phyloP scores from a whole-genome alignment of 2,797 vertebrate genomes.

The Rhynchotus rufescens region DNA sequence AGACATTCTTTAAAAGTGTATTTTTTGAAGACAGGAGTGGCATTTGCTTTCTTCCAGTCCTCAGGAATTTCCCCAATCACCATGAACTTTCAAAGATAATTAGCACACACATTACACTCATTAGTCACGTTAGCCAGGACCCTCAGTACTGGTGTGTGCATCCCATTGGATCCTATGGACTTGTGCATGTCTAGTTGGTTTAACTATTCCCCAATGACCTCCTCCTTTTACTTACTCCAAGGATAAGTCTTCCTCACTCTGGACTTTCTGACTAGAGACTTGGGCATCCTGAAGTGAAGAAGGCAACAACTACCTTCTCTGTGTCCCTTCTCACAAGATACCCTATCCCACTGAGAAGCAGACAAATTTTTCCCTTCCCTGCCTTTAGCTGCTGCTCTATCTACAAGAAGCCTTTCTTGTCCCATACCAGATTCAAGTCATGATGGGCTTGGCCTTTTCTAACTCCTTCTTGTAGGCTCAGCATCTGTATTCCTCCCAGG shows the following conservation, averaged over 20 bases:
- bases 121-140: neutral
- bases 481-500: neutral
- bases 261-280: neutral
- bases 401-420: neutral
- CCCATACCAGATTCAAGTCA: neutral
- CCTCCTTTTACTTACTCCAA: neutral
- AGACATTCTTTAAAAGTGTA: slow-evolving; percentile 48
- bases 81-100: neutral
- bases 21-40: neutral
- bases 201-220: neutral
- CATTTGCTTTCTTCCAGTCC: neutral
- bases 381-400: neutral
- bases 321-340: neutral
- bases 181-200: neutral
- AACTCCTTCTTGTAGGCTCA: neutral
- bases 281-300: neutral
- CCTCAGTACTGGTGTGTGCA: neutral
- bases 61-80: neutral
- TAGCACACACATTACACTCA: neutral
- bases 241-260: neutral
- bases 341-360: neutral
- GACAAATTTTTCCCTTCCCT: neutral
- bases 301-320: neutral
- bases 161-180: neutral
- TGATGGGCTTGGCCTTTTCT: neutral